Base-by-base conservation (phyloP, 2,113 vertebrate genomes). In the Heloderma charlesbogerti region DNA sequence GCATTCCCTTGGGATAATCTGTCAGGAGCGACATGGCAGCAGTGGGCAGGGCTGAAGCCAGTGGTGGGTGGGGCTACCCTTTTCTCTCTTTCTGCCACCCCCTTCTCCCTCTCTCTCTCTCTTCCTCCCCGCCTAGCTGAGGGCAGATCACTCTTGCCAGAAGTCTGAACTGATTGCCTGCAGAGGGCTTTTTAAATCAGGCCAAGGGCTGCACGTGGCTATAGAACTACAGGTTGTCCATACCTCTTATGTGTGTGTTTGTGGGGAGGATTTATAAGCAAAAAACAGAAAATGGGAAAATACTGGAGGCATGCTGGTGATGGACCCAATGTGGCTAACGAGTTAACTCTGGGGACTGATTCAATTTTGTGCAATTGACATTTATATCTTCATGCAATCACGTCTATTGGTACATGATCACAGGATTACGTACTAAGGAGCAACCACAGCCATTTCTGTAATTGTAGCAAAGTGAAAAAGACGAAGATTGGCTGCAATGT, bases 231-330 rank as follows among this genome's bases (percentile, higher is more conserved):
- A 7, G 29, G 22, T 34, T 71, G 69, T 25, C 69, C 69, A 34
- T 4, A 31, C 69, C 6, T 31, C 25, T 71, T 71, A 9, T n/a
- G n/a, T n/a, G n/a, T n/a, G n/a, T n/a, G n/a, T n/a, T n/a, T n/a
- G n/a, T n/a, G 5, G 54, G 5, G 54, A 54, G 54, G 10, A 54
- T 27, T 92, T 63, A 31, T 34, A 10, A 77, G 85, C 0, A 63
- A 84, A 87, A 77, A 54, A 91, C 74, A 77, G 54, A 48, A 90
- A 91, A 91, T 87, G 75, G 71, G 57, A 54, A 75, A 43, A 67
- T 31, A 5, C 72, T 1, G 51, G 20, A 81, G 79, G 77, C 66
- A 79, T 0, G 79, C 86, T 29, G 83, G 1, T 0, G 54, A 77
- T 78, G 45, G 67, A 22, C 16, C 34, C 20, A 51, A 60, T 0